Percentiles rank a stretch among this genome's conserved stretches.
Conservation (phyloP, 2,888 invertebrate species). For the Tenthredo livida region DNA sequence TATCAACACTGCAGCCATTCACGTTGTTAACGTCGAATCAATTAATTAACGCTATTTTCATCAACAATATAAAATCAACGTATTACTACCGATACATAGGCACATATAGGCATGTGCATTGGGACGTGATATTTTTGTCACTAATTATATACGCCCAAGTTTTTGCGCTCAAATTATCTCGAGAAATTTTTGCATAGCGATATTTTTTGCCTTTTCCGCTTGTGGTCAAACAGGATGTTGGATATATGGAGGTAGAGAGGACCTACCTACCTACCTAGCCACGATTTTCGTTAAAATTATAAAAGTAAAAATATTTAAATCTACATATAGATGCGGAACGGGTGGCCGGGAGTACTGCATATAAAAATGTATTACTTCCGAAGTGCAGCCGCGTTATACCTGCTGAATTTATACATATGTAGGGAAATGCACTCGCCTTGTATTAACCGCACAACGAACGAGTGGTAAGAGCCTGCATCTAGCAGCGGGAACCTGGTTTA, state of each 20-base stretch:
- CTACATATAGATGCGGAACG: not conserved
- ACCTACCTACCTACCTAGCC: not conserved
- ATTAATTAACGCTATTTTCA: constrained; percentile 28
- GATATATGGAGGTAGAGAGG: not conserved
- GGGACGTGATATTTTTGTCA: not conserved
- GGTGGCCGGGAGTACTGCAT: not conserved
- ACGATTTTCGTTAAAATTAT: constrained; percentile 12
- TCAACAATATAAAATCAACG: not conserved
- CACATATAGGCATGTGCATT: too few relatives aligned
- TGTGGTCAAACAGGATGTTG: not conserved
- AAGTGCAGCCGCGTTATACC: constrained; percentile 4
- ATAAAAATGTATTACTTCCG: constrained; percentile 44
- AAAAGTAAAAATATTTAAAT: constrained; percentile 2
- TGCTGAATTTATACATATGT: constrained; percentile 16
- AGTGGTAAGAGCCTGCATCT: not conserved
- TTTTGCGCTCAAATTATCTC: not conserved
- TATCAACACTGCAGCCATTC: not conserved
- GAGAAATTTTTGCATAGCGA: not conserved
- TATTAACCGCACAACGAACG: constrained; percentile 20
- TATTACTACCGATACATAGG: not conserved
- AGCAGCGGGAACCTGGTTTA: not conserved
- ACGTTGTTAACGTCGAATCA: constrained; percentile 10
- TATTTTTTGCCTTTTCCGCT: not conserved
- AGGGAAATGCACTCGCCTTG: constrained; percentile 22
- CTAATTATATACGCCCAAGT: not conserved